These are phyloP conservation scores for Musca vetustissima DNA, from an alignment of 1,140 invertebrate species.

Conservation along the genomic window DNA sequence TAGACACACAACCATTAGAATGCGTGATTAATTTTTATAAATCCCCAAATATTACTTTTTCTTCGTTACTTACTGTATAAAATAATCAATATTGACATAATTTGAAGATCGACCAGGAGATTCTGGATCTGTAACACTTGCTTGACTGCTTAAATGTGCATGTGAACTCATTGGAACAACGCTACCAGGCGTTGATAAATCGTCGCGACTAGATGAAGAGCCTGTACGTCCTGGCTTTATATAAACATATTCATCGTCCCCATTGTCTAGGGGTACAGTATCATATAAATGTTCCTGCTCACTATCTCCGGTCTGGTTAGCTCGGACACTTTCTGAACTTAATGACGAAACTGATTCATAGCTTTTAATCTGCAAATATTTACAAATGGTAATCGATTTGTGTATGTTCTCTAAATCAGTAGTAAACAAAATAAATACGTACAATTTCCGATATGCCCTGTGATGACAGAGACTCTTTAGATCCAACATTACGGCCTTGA, in stretches of 20 bases:
- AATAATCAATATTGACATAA: slow-evolving; percentile 90
- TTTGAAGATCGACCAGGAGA: slow-evolving; percentile 75
- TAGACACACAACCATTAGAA: slow-evolving; percentile 4
- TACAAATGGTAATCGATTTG: background rate
- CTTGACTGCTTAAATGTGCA: slow-evolving; percentile 47
- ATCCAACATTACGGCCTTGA: slow-evolving; percentile 37
- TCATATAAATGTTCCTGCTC: slow-evolving; percentile 75
- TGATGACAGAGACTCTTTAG: slow-evolving; percentile 52
- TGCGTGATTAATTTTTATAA: background rate
- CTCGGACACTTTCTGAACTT: slow-evolving; percentile 55
- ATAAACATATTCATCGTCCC: slow-evolving; percentile 76
- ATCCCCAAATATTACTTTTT: no score
- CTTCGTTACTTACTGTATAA: slow-evolving; percentile 68
- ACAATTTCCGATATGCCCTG: slow-evolving; percentile 55
- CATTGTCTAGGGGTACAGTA: slow-evolving; percentile 75
- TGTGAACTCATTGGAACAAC: slow-evolving; percentile 57
- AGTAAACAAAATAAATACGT: slow-evolving; percentile 25
- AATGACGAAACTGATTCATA: slow-evolving; percentile 65
- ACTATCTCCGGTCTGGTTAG: slow-evolving; percentile 52
- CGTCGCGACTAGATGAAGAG: slow-evolving; percentile 63
- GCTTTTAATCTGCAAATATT: slow-evolving; percentile 60
- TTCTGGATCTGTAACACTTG: slow-evolving; percentile 64
- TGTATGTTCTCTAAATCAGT: no score
- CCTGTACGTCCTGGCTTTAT: slow-evolving; percentile 67
- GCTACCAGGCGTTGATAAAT: slow-evolving; percentile 64